phyloP scores from a whole-genome alignment of 1,140 invertebrate genomes.

The Nasonia longicornis region DNA sequence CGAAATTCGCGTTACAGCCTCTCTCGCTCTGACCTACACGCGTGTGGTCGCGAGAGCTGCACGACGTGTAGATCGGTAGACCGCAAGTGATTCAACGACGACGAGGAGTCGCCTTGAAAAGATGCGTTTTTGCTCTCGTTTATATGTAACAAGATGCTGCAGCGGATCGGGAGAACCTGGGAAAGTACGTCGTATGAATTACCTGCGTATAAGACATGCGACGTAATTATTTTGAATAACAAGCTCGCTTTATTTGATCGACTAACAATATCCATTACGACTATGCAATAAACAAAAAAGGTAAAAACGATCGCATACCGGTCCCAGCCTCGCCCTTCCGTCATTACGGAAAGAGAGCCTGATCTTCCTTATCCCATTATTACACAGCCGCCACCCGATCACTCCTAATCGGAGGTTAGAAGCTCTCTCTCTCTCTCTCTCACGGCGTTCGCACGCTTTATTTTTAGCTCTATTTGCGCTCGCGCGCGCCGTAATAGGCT shows the following conservation, averaged over 20 bases:
- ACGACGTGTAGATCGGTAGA: background rate
- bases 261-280: background rate
- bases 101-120: conserved; percentile 12
- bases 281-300: background rate
- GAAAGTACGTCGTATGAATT: background rate
- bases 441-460: background rate
- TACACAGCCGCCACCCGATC: background rate
- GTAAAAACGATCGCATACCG: background rate
- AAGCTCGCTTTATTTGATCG: background rate
- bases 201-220: background rate
- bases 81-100: conserved; percentile 9
- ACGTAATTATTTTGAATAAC: background rate
- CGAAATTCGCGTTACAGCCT: background rate
- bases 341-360: conserved; percentile 8
- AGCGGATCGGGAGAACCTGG: background rate
- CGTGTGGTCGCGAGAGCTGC: background rate
- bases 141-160: conserved; percentile 16
- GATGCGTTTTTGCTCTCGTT: background rate
- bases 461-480: conserved; percentile 23
- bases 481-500: background rate
- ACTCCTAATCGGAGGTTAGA: conserved; percentile 28
- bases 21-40: no score
- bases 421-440: background rate
- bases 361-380: conserved; percentile 5
- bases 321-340: conserved; percentile 14